phyloP scores from a whole-genome alignment of 2,888 invertebrate genomes.

The Melanargia galathea region DNA sequence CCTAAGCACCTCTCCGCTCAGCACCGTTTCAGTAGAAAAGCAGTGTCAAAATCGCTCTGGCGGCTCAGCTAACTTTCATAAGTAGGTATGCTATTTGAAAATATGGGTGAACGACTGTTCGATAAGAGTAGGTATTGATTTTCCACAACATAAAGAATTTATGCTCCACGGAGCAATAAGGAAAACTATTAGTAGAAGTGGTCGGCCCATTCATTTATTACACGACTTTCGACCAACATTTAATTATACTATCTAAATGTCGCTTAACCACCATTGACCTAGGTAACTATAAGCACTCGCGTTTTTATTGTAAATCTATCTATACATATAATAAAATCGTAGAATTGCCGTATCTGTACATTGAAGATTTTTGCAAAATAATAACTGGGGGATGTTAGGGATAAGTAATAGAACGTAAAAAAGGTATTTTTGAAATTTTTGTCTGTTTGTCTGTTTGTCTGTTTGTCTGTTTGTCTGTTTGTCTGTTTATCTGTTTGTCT shows the following conservation, averaged over 20 bases:
- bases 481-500: no score
- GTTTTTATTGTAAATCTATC: not conserved
- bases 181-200: conserved; percentile 21
- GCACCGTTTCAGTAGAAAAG: no score
- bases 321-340: no score
- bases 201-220: conserved; percentile 20
- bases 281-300: not conserved
- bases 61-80: not conserved
- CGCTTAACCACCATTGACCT: conserved; percentile 22
- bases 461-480: no score
- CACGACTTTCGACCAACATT: conserved; percentile 18
- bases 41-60: not conserved
- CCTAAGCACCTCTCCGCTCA: no score
- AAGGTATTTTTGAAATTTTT: no score
- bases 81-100: not conserved
- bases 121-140: conserved; percentile 8
- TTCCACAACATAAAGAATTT: conserved; percentile 14
- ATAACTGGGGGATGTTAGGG: no score
- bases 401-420: no score
- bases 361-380: no score
- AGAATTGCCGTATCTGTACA: no score
- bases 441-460: no score
- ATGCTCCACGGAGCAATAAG: conserved; percentile 10
- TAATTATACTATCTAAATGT: conserved; percentile 24
- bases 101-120: not conserved